phyloP scores from a whole-genome alignment of 2,797 vertebrate genomes.

The Streptopelia turtur region DNA sequence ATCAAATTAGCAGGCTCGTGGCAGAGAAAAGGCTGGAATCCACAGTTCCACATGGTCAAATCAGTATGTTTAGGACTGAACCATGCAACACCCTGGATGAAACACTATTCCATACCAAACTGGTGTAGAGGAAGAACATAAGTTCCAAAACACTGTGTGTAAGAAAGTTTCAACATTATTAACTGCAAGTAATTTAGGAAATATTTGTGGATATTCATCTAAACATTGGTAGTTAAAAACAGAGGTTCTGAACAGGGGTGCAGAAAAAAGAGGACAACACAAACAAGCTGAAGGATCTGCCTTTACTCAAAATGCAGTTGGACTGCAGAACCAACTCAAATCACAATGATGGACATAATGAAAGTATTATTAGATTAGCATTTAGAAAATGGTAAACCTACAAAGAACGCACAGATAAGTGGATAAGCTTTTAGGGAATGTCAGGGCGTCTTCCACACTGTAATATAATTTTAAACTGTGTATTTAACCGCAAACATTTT shows the following conservation, averaged over 20 bases:
- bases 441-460: neutral
- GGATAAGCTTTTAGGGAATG: neutral
- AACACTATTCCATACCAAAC: neutral
- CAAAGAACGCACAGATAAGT: neutral
- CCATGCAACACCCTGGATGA: neutral
- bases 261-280: neutral
- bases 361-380: neutral
- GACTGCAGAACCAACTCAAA: neutral
- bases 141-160: neutral
- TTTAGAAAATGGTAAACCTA: neutral
- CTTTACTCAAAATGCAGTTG: neutral
- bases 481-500: conserved; percentile 5
- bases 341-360: neutral
- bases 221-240: neutral
- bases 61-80: neutral
- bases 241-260: neutral
- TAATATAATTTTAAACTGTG: neutral
- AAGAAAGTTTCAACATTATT: neutral
- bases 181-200: neutral
- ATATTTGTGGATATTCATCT: neutral
- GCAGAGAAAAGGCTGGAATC: neutral
- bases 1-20: neutral
- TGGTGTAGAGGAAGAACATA: neutral
- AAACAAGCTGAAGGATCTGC: neutral
- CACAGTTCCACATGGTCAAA: neutral